Evolutionary conservation across 2,797 vertebrate species (phyloP).

Genomic region (Aphelocoma californica): DNA sequence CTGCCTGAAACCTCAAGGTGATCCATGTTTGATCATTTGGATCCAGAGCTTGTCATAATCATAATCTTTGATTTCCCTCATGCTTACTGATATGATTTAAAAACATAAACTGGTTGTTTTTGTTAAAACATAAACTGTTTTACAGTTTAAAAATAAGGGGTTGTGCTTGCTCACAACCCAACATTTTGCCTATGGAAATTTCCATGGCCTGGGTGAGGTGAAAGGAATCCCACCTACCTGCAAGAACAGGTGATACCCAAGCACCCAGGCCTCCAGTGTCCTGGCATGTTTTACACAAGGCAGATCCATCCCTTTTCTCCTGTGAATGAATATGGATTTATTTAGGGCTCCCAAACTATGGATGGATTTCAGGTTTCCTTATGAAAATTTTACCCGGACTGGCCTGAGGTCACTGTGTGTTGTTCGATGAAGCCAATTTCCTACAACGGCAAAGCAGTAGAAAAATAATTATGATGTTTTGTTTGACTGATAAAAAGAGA

Average conservation of each 20-base stretch:
- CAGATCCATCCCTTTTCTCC: not conserved
- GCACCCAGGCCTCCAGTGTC: not conserved
- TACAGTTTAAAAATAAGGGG: not conserved
- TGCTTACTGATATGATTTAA: not conserved
- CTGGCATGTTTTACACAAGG: not conserved
- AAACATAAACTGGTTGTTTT: not conserved
- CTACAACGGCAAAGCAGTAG: not conserved
- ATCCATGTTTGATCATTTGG: not conserved
- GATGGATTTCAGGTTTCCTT: not conserved
- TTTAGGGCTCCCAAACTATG: not conserved
- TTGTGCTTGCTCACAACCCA: not conserved
- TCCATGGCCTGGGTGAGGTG: not conserved
- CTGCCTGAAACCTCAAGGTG: not conserved
- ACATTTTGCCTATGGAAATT: not conserved
- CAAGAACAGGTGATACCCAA: not conserved
- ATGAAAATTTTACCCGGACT: not conserved
- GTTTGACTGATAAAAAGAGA: not conserved
- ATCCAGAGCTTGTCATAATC: not conserved
- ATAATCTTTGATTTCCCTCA: not conserved
- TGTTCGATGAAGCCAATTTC: not conserved
- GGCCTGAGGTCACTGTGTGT: not conserved
- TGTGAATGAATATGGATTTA: not conserved
- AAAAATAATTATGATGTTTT: not conserved
- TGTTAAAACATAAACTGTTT: not conserved
- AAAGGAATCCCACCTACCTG: not conserved